A percentile compares a stretch with the other conserved stretches of the same genome.
These are phyloP conservation scores for Pollicipes pollicipes DNA, from an alignment of 1,140 invertebrate species.

Conservation along the genomic window DNA sequence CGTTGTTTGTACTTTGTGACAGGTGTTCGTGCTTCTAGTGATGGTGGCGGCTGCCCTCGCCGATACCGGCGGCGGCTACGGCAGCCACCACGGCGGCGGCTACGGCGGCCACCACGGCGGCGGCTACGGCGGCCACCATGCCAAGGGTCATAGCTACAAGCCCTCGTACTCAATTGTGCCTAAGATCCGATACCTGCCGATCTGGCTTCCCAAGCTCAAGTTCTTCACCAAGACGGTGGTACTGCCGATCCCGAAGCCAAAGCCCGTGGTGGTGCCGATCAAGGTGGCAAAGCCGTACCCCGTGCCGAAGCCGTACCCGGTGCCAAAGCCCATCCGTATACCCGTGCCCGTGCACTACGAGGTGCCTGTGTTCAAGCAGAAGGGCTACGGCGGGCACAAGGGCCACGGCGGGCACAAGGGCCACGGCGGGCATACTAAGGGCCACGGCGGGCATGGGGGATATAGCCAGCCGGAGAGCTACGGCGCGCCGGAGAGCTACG, in stretches of 20 bases:
- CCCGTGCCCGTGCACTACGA: background rate
- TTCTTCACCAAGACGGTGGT: background rate
- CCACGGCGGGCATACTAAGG: background rate
- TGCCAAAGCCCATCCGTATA: background rate
- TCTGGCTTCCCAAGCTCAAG: background rate
- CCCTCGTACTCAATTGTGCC: no score
- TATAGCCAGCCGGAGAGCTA: background rate
- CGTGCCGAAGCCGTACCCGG: background rate
- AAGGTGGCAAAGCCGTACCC: background rate
- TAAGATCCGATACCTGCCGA: background rate
- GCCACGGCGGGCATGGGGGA: background rate
- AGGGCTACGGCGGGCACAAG: background rate
- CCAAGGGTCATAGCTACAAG: background rate
- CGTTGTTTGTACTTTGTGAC: background rate
- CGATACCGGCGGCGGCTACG: background rate
- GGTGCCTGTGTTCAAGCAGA: background rate
- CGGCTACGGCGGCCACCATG: background rate
- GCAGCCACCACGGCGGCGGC: no score
- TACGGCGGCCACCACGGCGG: background rate
- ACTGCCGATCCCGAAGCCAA: background rate
- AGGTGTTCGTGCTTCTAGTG: background rate
- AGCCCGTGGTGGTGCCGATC: background rate
- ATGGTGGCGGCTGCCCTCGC: background rate
- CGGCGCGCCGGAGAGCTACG: background rate
- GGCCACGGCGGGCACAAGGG: background rate